Percentiles rank a stretch among this genome's conserved stretches.
Conservation (phyloP, 2,113 vertebrate genomes). For the Calyptommatus sinebrachiatus region DNA sequence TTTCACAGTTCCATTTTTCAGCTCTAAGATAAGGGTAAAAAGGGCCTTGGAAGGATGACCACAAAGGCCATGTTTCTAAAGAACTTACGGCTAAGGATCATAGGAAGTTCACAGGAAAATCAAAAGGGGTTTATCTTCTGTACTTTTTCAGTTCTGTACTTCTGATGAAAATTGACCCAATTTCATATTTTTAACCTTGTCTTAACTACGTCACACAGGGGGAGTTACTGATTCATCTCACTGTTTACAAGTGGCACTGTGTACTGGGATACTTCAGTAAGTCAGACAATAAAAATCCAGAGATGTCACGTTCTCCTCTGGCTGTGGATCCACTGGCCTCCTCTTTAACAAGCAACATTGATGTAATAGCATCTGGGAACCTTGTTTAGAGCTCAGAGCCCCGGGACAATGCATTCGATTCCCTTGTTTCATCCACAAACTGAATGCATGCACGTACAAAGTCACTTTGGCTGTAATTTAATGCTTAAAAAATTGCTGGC, state of each 20-base stretch:
- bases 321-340: not conserved
- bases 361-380: not conserved
- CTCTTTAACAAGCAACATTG: not conserved
- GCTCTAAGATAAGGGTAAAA: no score
- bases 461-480: slow-evolving; percentile 52
- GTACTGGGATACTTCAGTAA: not conserved
- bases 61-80: no score
- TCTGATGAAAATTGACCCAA: not conserved
- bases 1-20: no score
- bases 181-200: not conserved
- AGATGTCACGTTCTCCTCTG: not conserved
- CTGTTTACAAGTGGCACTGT: slow-evolving; percentile 24
- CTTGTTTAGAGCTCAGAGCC: slow-evolving; percentile 26
- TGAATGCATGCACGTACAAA: slow-evolving; percentile 22
- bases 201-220: not conserved
- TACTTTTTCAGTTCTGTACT: no score
- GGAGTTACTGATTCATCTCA: not conserved
- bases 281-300: not conserved
- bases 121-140: no score
- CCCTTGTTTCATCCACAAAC: slow-evolving; percentile 7
- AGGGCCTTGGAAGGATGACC: no score
- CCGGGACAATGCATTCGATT: slow-evolving; percentile 42
- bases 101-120: no score
- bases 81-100: no score
- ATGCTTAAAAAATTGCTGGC: slow-evolving; percentile 54